phyloP scores from a whole-genome alignment of 2,888 invertebrate genomes.

The Stenurella melanura region DNA sequence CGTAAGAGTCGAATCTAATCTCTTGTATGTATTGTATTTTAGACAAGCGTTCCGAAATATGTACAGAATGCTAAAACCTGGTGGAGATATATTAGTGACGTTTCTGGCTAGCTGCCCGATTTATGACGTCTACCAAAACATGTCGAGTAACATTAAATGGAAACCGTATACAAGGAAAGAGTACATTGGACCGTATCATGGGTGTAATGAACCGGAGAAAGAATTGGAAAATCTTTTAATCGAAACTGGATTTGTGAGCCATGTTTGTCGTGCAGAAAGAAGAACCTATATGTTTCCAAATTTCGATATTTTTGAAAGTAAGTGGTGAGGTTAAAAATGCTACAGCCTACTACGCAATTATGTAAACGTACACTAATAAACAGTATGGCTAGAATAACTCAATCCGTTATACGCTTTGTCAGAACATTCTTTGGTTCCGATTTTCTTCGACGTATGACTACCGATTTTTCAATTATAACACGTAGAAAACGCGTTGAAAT shows the following conservation, averaged over 20 bases:
- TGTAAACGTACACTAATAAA: too few species aligned
- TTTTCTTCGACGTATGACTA: too few species aligned
- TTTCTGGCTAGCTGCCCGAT: slow-evolving; percentile 83
- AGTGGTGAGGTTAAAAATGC: slow-evolving; percentile 56
- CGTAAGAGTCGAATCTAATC: too few species aligned
- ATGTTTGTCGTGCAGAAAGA: slow-evolving; percentile 77
- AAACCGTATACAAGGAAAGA: slow-evolving; percentile 78
- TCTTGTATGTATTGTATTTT: slow-evolving; percentile 64
- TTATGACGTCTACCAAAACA: slow-evolving; percentile 80
- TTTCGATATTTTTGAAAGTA: slow-evolving; percentile 77
- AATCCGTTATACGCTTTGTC: too few species aligned
- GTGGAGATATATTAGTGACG: slow-evolving; percentile 81
- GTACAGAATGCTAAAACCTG: slow-evolving; percentile 78
- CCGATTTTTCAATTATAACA: too few species aligned
- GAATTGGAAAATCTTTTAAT: slow-evolving; percentile 75
- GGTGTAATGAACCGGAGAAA: slow-evolving; percentile 77
- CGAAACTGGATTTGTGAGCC: slow-evolving; percentile 78
- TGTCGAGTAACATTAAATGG: slow-evolving; percentile 78
- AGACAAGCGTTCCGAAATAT: slow-evolving; percentile 81
- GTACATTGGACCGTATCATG: slow-evolving; percentile 83
- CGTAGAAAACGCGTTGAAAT: too few species aligned
- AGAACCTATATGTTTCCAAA: slow-evolving; percentile 78
- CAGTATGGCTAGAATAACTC: too few species aligned
- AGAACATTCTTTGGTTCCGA: too few species aligned
- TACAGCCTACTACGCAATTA: background rate